Base-by-base conservation (phyloP, 2,113 vertebrate species). In the Chloroceryle aenea region DNA sequence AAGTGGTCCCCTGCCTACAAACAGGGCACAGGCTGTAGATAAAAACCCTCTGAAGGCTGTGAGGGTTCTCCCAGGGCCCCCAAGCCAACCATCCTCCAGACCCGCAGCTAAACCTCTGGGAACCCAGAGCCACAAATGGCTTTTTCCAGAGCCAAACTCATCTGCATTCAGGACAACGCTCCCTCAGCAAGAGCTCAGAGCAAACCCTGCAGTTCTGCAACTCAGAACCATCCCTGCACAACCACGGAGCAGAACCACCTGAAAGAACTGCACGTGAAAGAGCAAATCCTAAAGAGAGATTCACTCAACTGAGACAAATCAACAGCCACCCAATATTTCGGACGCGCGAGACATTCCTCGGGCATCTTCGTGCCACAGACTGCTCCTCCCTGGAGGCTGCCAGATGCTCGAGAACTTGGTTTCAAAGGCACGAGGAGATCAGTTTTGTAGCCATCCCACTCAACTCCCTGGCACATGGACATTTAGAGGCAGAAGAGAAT, bases 181-280 rank as follows among this genome's bases (percentile, higher is more conserved):
- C 26, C 36, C 10, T 6, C 64, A n/a, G 45, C 45, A 20, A 45
- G 45, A 45, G 9, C 23, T 62, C 40, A 23, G 18, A 26, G 45
- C 2, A 0, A 2, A 27, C 21, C 61, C 61, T 3, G 1, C 7
- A 6, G 1, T 34, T 25, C 79, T 7, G 14, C 9, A 48, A 12
- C 36, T 10, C 12, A 6, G 16, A 47, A n/a, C 17, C 4, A 27
- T 6, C 63, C 64, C 50, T 7, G 56, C 64, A 19, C 63, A 32
- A 32, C 26, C 32, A 23, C 5, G 1, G 58, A 38, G 48, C 4
- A 23, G 14, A 36, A 64, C 15, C 50, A 27, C 9, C 52, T 9
- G 52, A 19, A 29, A 47, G 40, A 38, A 18, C 8, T 12, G 32
- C 32, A 52, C 7, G 38, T 38, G 32, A 73, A 85, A 50, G 4